Conservation (phyloP, 1,140 invertebrate genomes). For the Drosophila obscura region DNA sequence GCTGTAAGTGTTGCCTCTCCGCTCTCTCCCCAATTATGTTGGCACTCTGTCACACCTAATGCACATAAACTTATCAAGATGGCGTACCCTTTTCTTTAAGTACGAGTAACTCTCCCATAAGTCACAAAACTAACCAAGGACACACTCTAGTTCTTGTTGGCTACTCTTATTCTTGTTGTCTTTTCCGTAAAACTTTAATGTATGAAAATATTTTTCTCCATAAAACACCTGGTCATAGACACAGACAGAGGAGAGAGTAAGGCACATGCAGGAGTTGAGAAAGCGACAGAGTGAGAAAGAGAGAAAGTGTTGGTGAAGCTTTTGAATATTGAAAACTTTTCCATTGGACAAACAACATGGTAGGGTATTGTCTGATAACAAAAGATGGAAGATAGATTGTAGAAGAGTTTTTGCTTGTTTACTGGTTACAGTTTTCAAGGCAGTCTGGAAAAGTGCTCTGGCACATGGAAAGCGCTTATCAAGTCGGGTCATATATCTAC, state of each 20-base stretch:
- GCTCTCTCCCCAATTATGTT: not conserved
- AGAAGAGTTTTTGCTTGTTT: constrained; percentile 17
- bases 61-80: constrained; percentile 45
- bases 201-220: constrained; percentile 66
- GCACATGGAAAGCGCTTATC: not conserved
- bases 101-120: constrained; percentile 41
- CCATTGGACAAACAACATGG: constrained; percentile 66
- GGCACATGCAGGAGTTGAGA: not conserved
- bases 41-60: constrained; percentile 1
- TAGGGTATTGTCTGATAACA: constrained; percentile 57
- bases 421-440: constrained; percentile 15
- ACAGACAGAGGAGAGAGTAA: constrained; percentile 15
- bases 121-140: constrained; percentile 54
- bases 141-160: constrained; percentile 30
- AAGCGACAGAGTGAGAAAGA: not conserved
- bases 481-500: constrained; percentile 1
- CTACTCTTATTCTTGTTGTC: constrained; percentile 29
- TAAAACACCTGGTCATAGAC: constrained; percentile 64
- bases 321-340: constrained; percentile 72
- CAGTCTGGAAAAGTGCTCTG: constrained; percentile 22
- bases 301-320: constrained; percentile 8
- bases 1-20: not conserved
- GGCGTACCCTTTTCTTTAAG: constrained; percentile 30
- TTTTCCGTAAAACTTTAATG: constrained; percentile 70
- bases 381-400: constrained; percentile 27